Evolutionary conservation across 2,888 invertebrate genomes (phyloP), one percentile per base, ranked within the genome.

Genomic region (Agrotis puta): DNA sequence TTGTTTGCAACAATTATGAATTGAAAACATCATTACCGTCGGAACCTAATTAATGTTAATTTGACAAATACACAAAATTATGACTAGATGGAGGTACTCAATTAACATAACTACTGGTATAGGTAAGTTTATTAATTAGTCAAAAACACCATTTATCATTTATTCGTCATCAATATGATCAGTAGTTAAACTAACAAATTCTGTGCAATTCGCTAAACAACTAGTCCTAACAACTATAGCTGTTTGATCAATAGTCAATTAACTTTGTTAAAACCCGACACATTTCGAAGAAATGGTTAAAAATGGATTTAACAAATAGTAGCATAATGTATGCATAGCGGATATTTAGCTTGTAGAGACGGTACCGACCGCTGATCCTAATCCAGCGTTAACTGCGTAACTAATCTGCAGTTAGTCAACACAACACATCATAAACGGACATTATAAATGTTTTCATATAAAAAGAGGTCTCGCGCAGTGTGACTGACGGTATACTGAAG

Each of bases 401-500:
- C 82, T n/a, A n/a, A 82, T 73, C 80, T 75, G 73, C 77, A 91
- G 91, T 92, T 91, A 91, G 82, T 82, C 81, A 85, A 79, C 85
- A 90, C 87, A 88, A 88, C 85, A 87, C 84, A 86, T 87, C 82
- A 88, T 89, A 88, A 90, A 81, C 71, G 70, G 57, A 72, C 87
- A 90, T 91, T 91, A 90, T 39, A 90, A 91, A 91, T 91, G 87
- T 90, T 91, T 93, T 91, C 89, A 91, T 90, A 89, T 89, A 91
- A 91, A 91, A 91, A 91, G 85, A 83, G 84, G 86, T 89, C 87
- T 88, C 82, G 81, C 81, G 82, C 71, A 77, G 79, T 80, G 86
- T 84, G 84, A 85, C 81, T 86, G 90, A 89, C 89, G 85, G 87
- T 85, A 87, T 72, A 53, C 78, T 82, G 70, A 81, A 87, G 87